A percentile compares a stretch with the other conserved stretches of the same genome.
Evolutionary conservation across 2,797 vertebrate species (phyloP).

Genomic region (Chromobotia macracanthus): DNA sequence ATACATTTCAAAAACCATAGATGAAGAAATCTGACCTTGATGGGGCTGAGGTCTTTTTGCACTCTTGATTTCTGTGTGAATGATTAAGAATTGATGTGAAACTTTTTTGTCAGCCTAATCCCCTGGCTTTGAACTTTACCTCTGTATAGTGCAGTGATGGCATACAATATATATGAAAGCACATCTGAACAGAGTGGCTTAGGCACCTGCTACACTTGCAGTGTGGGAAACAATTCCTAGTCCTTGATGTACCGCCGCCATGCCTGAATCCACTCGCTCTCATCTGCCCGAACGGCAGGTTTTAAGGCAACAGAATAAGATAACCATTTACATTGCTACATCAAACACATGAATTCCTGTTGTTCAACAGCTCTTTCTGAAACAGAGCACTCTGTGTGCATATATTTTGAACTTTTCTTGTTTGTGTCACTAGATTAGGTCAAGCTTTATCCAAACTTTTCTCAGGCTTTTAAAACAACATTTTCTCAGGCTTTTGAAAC

Average conservation of each 20-base stretch:
- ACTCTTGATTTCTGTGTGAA: conserved; percentile 23
- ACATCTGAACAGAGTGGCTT: conserved; percentile 52
- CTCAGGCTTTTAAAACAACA: conserved; percentile 9
- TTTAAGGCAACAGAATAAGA: conserved; percentile 8
- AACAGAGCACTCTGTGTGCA: background rate
- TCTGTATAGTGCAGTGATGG: background rate
- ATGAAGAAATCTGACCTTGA: background rate
- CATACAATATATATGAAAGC: conserved; percentile 11
- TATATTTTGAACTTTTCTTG: background rate
- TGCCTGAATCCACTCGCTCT: conserved; percentile 56
- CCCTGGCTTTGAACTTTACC: conserved; percentile 60
- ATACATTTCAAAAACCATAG: background rate
- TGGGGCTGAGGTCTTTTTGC: conserved; percentile 44
- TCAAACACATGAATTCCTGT: conserved; percentile 55
- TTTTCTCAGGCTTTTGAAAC: conserved; percentile 5
- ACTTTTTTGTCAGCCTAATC: conserved; percentile 60
- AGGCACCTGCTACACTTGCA: conserved; percentile 69
- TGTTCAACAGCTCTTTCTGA: conserved; percentile 20
- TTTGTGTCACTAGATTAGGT: conserved; percentile 15
- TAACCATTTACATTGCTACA: conserved; percentile 25
- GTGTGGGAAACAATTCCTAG: conserved; percentile 66
- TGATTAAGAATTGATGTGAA: conserved; percentile 43
- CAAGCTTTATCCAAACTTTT: background rate
- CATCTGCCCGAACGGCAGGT: background rate
- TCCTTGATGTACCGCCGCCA: background rate